These are phyloP conservation scores for Sebastes vulpes DNA, from an alignment of 2,797 vertebrate genomes.

Conservation along the genomic window DNA sequence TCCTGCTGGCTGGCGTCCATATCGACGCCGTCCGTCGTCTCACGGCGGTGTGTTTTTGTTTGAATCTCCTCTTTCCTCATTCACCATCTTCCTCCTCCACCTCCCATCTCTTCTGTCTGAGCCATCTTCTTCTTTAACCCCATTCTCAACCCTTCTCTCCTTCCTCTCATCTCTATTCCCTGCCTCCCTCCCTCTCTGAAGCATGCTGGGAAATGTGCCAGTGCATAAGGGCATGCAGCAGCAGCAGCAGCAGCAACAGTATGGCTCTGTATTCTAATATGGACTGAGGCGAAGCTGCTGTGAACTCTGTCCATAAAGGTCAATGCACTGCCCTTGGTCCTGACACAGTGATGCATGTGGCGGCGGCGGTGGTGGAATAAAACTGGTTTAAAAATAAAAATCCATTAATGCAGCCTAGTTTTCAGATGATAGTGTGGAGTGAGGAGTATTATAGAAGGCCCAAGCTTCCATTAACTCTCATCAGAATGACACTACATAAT, in stretches of 20 bases:
- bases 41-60: neutral
- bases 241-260: constrained; percentile 19
- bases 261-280: constrained; percentile 12
- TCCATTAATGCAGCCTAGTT: constrained; percentile 69
- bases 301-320: constrained; percentile 69
- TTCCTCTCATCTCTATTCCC: constrained; percentile 1
- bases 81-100: neutral
- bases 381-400: constrained; percentile 58
- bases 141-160: neutral
- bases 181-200: constrained; percentile 20
- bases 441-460: constrained; percentile 5
- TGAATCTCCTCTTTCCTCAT: constrained; percentile 1
- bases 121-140: neutral
- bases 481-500: constrained; percentile 3
- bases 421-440: constrained; percentile 11
- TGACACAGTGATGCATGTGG: constrained; percentile 29
- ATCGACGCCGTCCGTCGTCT: neutral
- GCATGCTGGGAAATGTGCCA: constrained; percentile 73
- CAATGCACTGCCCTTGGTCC: constrained; percentile 63
- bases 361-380: constrained; percentile 17
- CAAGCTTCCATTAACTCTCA: constrained; percentile 45
- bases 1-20: neutral
- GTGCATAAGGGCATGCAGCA: constrained; percentile 43
- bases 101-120: neutral
- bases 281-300: constrained; percentile 36